Evolutionary conservation across 2,888 invertebrate genomes (phyloP).

Genomic region (Capitulum mitella): DNA sequence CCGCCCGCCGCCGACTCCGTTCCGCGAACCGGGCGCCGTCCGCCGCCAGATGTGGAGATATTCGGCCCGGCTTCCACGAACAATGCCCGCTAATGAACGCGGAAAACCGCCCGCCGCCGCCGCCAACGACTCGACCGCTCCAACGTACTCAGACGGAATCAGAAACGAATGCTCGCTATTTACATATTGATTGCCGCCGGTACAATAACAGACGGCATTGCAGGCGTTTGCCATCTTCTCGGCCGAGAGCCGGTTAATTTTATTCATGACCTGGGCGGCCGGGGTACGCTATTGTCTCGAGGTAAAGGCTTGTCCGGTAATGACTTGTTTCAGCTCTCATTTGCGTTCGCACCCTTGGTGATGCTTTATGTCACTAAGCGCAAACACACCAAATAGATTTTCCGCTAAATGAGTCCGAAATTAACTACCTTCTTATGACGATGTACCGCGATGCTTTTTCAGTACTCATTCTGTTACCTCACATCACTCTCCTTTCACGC

Average conservation of each 20-base stretch:
- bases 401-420: too few species aligned
- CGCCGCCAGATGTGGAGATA: background rate
- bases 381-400: too few species aligned
- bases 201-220: background rate
- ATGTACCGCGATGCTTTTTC: too few species aligned
- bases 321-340: too few species aligned
- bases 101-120: background rate
- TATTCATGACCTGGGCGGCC: background rate
- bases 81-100: background rate
- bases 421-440: too few species aligned
- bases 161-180: background rate
- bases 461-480: too few species aligned
- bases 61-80: background rate
- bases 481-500: too few species aligned
- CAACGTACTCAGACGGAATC: background rate
- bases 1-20: too few species aligned
- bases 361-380: too few species aligned
- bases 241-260: background rate
- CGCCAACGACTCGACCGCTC: background rate
- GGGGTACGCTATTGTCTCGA: too few species aligned
- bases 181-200: background rate
- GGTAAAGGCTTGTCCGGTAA: background rate
- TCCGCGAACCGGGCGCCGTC: background rate
- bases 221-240: background rate
- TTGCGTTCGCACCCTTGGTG: too few species aligned